Base-by-base conservation (phyloP, 2,113 vertebrate species). In the Mustela nigripes region DNA sequence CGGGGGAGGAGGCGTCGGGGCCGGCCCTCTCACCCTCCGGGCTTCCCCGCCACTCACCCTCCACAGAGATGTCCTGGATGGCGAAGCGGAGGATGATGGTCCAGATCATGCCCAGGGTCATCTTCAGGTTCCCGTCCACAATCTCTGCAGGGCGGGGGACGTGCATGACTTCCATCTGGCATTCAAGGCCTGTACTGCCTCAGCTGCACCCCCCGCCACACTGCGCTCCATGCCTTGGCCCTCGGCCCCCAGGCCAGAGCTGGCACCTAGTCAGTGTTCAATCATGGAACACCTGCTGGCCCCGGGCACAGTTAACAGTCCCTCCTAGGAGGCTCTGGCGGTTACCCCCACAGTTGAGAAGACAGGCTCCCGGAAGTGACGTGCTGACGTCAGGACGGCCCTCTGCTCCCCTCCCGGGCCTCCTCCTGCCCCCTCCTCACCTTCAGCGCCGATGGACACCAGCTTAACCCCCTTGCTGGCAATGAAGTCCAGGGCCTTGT, bases 21-120 rank as follows among this genome's bases (percentile, higher is more conserved):
- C n/a, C n/a, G 4, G 60, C 14, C 78, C 45, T 24, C 56, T 63
- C 33, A 4, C 50, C 39, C 15, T 2, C 0, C 11, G 42, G 16
- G 21, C 33, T 58, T 42, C 26, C 45, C 82, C 11, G 26, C 24
- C 16, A 26, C 97, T 98, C 80, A 99, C 99, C 99, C 98, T 99
- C 99, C 95, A 99, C 99, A n/a, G 99, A 99, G 98, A 99, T 99
- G 98, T 99, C 99, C 98, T 99, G 99, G 98, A 99, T 99, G 96
- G 99, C 99, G 3, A 99, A 99, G 74, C 99, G 99, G 58, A 99
- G 99, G 95, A 99, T 99, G 98, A 99, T 99, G 97, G 99, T 99
- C 99, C 99, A 99, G 98, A 99, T 99, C 99, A 99, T 99, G 87
- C 99, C 99, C 73, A 99, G 98, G n/a, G 99, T 99, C 99, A 99